Percentiles rank a stretch among this genome's conserved stretches.
phyloP scores from a whole-genome alignment of 1,140 invertebrate species.

The Pectinophora gossypiella region DNA sequence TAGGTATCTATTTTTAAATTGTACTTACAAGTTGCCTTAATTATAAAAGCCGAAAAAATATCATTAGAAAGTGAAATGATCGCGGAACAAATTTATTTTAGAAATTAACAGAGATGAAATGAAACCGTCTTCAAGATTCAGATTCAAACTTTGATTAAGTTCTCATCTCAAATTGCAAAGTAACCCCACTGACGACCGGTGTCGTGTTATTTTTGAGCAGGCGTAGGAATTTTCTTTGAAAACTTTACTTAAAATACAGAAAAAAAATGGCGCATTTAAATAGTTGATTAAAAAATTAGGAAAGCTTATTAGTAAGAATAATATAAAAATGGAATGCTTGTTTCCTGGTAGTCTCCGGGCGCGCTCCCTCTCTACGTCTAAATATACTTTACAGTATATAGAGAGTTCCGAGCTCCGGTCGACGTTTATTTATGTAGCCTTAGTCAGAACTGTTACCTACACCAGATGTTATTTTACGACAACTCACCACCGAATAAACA shows the following conservation, averaged over 20 bases:
- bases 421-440: slow-evolving; percentile 70
- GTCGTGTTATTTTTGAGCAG: background rate
- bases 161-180: background rate
- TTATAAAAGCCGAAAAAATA: no score
- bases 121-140: no score
- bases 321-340: background rate
- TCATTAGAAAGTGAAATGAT: no score
- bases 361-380: slow-evolving; percentile 26
- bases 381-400: slow-evolving; percentile 39
- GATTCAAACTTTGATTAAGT: background rate
- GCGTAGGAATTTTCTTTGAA: no score
- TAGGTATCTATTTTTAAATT: no score
- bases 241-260: no score
- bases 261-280: no score
- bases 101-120: background rate
- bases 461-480: slow-evolving; percentile 70
- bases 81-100: background rate
- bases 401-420: slow-evolving; percentile 26
- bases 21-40: no score
- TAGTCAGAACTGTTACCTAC: slow-evolving; percentile 64
- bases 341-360: background rate
- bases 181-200: background rate
- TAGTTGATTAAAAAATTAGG: no score
- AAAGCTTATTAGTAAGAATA: no score
- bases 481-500: slow-evolving; percentile 53